Conservation (phyloP, 2,888 invertebrate genomes). For the Drosophila paracracens region DNA sequence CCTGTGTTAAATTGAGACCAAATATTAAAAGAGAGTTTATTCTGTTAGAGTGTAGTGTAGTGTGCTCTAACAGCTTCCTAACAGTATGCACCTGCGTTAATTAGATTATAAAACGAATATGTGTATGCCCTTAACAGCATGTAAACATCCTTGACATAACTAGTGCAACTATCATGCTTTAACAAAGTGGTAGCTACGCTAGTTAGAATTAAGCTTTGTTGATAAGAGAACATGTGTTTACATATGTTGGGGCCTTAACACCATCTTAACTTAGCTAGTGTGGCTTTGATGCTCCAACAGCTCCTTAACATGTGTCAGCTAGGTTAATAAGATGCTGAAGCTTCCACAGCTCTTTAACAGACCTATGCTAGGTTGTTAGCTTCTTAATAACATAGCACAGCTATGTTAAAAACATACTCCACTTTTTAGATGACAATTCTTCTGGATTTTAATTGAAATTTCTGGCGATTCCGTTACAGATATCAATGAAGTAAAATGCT, state of each 20-base stretch:
- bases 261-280: neutral
- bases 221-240: too few relatives aligned
- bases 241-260: too few relatives aligned
- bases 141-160: too few relatives aligned
- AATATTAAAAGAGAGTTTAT: neutral
- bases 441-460: neutral
- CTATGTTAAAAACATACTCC: neutral
- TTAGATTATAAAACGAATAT: neutral
- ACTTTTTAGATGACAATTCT: neutral
- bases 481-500: slow-evolving; percentile 88
- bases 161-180: too few relatives aligned
- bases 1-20: neutral
- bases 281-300: neutral
- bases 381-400: neutral
- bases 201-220: too few relatives aligned
- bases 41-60: neutral
- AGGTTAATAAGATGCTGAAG: neutral
- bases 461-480: slow-evolving; percentile 61
- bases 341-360: neutral
- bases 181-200: too few relatives aligned
- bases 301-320: neutral
- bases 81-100: neutral
- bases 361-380: neutral
- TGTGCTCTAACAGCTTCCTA: neutral
- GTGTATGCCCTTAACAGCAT: too few relatives aligned